phyloP scores from a whole-genome alignment of 2,888 invertebrate genomes.

The Bombyx huttoni region DNA sequence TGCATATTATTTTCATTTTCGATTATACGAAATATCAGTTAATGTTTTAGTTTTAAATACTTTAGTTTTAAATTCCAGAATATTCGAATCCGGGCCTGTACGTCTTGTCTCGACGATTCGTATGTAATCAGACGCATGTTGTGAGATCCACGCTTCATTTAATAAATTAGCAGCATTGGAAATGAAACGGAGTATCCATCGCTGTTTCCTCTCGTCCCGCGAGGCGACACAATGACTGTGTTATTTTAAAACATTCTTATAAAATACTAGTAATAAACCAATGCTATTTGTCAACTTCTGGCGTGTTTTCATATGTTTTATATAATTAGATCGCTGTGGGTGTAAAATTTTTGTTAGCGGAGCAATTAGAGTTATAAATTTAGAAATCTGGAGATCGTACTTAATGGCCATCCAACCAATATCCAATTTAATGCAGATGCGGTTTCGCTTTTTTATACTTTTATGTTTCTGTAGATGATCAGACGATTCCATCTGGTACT shows the following conservation, averaged over 20 bases:
- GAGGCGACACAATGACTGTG: background rate
- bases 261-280: background rate
- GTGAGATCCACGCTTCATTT: conserved; percentile 1
- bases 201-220: background rate
- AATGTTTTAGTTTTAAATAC: too few species aligned
- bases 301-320: background rate
- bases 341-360: background rate
- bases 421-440: too few species aligned
- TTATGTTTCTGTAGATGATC: too few species aligned
- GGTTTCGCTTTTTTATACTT: too few species aligned
- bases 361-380: background rate
- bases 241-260: background rate
- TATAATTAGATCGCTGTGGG: background rate
- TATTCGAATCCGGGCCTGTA: background rate
- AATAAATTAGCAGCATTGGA: conserved; percentile 3
- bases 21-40: too few species aligned
- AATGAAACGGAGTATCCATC: conserved; percentile 2
- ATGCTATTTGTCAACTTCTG: background rate
- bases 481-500: too few species aligned
- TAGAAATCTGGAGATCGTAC: background rate
- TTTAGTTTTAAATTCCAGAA: background rate
- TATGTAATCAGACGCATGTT: background rate
- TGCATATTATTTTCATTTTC: too few species aligned
- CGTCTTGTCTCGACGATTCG: background rate
- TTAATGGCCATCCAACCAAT: too few species aligned